phyloP scores from a whole-genome alignment of 2,888 invertebrate genomes.

The Caenorhabditis sp. region DNA sequence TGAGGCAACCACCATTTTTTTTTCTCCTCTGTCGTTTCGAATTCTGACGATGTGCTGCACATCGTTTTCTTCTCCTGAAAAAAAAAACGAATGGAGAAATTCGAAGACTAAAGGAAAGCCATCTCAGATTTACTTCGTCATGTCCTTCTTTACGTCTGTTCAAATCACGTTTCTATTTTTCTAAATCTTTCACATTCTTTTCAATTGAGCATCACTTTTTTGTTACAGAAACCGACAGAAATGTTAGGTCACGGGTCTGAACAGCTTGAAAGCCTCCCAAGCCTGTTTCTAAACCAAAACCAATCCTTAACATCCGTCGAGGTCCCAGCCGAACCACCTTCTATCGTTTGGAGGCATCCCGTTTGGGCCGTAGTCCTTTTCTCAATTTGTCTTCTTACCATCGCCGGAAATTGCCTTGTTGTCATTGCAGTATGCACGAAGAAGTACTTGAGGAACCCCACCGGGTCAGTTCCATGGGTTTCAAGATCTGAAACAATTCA shows the following conservation, averaged over 20 bases:
- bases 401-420: slow-evolving; percentile 95
- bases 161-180: not conserved
- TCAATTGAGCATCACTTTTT: not conserved
- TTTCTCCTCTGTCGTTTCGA: slow-evolving; percentile 1
- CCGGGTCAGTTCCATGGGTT: slow-evolving; percentile 86
- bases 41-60: not conserved
- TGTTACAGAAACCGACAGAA: slow-evolving; percentile 8
- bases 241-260: slow-evolving; percentile 42
- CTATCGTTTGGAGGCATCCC: slow-evolving; percentile 79
- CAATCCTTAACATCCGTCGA: not conserved
- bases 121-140: slow-evolving; percentile 6
- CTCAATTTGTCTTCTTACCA: slow-evolving; percentile 93
- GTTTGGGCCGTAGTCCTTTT: slow-evolving; percentile 89
- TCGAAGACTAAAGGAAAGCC: slow-evolving; percentile 12
- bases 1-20: slow-evolving; percentile 28
- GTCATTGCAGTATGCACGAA: slow-evolving; percentile 95
- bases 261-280: too few species aligned
- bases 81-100: slow-evolving; percentile 18
- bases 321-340: not conserved
- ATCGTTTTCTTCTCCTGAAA: not conserved
- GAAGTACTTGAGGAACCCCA: slow-evolving; percentile 95
- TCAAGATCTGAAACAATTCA: not conserved
- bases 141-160: not conserved
- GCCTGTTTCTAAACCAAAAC: not conserved
- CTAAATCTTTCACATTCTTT: not conserved